Base-by-base conservation (phyloP, 2,888 invertebrate species). In the Cyclophora punctaria region DNA sequence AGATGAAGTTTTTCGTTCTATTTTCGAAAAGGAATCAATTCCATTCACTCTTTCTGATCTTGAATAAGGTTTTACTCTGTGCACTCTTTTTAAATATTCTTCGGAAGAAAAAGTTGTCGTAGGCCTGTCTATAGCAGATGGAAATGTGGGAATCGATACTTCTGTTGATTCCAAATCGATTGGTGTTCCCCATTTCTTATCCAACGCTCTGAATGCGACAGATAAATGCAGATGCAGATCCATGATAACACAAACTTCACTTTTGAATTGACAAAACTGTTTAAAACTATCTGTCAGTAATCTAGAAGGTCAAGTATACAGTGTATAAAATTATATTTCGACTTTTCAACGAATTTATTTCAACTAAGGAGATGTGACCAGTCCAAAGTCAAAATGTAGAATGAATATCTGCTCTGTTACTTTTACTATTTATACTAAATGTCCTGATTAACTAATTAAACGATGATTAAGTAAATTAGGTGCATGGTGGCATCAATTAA, bases 151-250 rank as follows among this genome's bases (percentile, higher is more conserved):
- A 0, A 55, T 41, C 0, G 62, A 53, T 3, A 66, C 66, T 7
- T 63, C 62, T 0, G 69, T 51, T 3, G 63, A 63, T 3, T 78
- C 76, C 52, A 82, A 61, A 53, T 82, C 77, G 0, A 82, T 58
- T 0, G 77, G 62, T 1, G 55, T 60, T 0, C 81, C 81, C 83
- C 81, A 82, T 60, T 82, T 80, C 41, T 62, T 59, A 50, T 81
- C 79, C 57, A 81, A 57, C 34, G 71, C 73, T 34, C 80, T 73
- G 48, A 74, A 81, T 3, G 75, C 75, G 7, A 66, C 71, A 2
- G 76, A 66, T 41, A 80, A 63, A 60, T 80, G 79, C n/a, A 78
- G 59, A 60, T 83, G 80, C 1, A 78, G 59, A 46, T 80, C 79
- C 80, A 80, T 81, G 34, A 35, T 45, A 41, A 45, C 41, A 4